Evolutionary conservation across 2,888 invertebrate species (phyloP).

Genomic region (Aplocera efformata): DNA sequence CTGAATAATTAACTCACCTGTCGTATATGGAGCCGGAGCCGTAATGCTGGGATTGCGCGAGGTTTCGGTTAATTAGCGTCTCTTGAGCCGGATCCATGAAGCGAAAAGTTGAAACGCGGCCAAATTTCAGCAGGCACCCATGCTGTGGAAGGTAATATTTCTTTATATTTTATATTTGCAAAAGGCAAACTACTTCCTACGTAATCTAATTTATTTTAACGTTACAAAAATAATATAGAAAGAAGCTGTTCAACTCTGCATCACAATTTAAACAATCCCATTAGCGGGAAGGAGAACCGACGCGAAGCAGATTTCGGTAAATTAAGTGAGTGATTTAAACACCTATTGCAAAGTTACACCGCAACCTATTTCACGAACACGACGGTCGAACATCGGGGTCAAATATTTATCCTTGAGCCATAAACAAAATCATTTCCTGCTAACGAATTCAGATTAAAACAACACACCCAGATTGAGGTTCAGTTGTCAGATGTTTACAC

Average conservation of each 20-base stretch:
- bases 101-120: conserved; percentile 91
- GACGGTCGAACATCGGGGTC: conserved; percentile 13
- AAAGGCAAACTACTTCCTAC: no score
- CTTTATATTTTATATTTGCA: conserved; percentile 18
- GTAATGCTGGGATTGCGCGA: conserved; percentile 85
- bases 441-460: conserved; percentile 6
- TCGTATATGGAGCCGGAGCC: conserved; percentile 90
- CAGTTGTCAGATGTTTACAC: no score
- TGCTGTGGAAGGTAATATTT: conserved; percentile 83
- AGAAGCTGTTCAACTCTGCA: no score
- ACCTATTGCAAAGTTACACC: conserved; percentile 21
- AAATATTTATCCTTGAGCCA: conserved; percentile 34
- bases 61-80: conserved; percentile 87
- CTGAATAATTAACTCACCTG: conserved; percentile 79
- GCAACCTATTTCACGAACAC: conserved; percentile 30
- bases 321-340: no score
- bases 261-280: not conserved
- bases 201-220: no score
- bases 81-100: conserved; percentile 92
- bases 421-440: conserved; percentile 25
- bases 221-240: no score
- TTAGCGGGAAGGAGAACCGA: conserved; percentile 6
- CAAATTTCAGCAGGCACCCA: conserved; percentile 92
- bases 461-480: conserved; percentile 4
- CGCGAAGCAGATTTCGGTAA: conserved; percentile 6